These are phyloP conservation scores for Yponomeuta plumbellus DNA, from an alignment of 2,888 invertebrate species.

Conservation along the genomic window DNA sequence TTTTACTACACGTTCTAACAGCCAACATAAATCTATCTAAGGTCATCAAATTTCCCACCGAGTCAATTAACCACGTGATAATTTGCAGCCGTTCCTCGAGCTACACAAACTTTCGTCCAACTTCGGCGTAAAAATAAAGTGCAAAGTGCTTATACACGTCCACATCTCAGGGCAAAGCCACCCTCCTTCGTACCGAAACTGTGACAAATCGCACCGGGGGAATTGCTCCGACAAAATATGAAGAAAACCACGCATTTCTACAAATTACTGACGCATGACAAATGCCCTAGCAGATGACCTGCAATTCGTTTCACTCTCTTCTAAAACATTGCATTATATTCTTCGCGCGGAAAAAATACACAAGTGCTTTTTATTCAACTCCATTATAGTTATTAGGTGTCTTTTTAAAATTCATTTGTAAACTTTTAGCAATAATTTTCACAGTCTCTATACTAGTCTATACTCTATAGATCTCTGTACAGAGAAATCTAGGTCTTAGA, in stretches of 20 bases:
- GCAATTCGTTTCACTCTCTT: constrained; percentile 41
- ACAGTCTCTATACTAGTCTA: no score
- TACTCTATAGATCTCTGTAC: no score
- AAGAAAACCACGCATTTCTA: constrained; percentile 56
- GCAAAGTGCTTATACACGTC: constrained; percentile 1
- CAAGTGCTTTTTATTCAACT: constrained; percentile 28
- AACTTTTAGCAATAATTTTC: no score
- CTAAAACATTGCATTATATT: constrained; percentile 30
- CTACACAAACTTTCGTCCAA: background rate
- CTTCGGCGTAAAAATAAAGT: background rate
- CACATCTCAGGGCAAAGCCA: background rate
- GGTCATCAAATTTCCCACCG: background rate
- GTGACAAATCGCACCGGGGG: constrained; percentile 59
- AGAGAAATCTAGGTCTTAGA: no score
- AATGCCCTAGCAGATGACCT: constrained; percentile 50
- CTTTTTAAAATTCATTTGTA: no score
- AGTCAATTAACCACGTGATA: background rate
- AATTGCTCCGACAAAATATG: constrained; percentile 55
- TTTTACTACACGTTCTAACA: no score
- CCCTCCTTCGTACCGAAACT: constrained; percentile 34
- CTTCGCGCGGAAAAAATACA: constrained; percentile 20
- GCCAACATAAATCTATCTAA: background rate
- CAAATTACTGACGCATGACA: constrained; percentile 58
- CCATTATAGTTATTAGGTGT: constrained; percentile 26
- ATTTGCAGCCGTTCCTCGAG: background rate